Percentiles rank a stretch among this genome's conserved stretches.
Evolutionary conservation across 92 coral and sea anemone genomes (phyloP).

Genomic region (Micromussa lordhowensis): DNA sequence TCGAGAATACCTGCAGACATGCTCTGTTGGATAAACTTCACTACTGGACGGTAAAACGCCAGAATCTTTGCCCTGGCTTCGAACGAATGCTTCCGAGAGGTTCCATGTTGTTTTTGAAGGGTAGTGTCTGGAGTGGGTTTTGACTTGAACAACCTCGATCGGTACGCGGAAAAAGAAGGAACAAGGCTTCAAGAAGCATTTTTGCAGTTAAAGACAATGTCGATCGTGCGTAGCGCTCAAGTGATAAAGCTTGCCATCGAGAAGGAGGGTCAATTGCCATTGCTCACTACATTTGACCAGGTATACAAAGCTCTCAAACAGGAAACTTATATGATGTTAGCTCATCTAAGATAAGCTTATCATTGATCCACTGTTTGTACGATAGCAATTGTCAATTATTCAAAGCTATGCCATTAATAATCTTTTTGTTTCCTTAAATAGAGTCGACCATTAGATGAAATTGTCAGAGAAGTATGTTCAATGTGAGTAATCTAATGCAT

Average conservation of each 20-base stretch:
- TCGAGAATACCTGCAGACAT: slow-evolving; percentile 1
- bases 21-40: neutral
- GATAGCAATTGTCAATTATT: neutral
- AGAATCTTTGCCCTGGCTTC: neutral
- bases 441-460: slow-evolving; percentile 82
- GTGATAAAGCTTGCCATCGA: slow-evolving; percentile 81
- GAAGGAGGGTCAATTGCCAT: slow-evolving; percentile 85
- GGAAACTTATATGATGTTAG: neutral
- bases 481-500: slow-evolving; percentile 62
- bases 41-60: slow-evolving; percentile 8
- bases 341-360: neutral
- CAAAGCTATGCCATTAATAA: neutral
- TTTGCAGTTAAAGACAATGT: slow-evolving; percentile 19
- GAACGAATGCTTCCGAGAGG: neutral
- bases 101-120: slow-evolving; percentile 24
- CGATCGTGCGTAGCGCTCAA: slow-evolving; percentile 48
- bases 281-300: slow-evolving; percentile 84
- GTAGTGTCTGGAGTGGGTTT: slow-evolving; percentile 9
- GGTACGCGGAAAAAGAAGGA: neutral
- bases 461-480: slow-evolving; percentile 75
- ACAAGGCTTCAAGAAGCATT: neutral
- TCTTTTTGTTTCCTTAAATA: slow-evolving; percentile 19
- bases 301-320: slow-evolving; percentile 21
- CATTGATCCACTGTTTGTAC: neutral
- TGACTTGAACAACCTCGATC: neutral